Percentiles rank a stretch among this genome's conserved stretches.
Evolutionary conservation across 2,113 vertebrate species (phyloP).

Genomic region (Mustelus asterias): DNA sequence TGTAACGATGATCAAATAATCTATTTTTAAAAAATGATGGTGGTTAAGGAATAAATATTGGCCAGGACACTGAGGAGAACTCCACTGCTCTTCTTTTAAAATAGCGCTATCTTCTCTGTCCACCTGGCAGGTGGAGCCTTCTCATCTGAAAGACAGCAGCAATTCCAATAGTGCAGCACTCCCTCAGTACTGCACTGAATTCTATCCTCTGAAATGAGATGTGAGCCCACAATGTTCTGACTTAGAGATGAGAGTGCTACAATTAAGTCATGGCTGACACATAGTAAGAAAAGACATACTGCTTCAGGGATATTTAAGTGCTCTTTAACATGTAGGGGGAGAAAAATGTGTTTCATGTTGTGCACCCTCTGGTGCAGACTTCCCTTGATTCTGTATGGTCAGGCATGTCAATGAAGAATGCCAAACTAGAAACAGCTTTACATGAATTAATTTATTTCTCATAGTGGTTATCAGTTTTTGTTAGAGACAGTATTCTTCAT

Average conservation of each 20-base stretch:
- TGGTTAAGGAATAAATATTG: not conserved
- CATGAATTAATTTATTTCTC: no score
- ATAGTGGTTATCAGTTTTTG: not conserved
- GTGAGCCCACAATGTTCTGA: not conserved
- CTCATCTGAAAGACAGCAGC: not conserved
- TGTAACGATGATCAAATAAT: not conserved
- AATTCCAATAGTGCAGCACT: not conserved
- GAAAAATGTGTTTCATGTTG: no score
- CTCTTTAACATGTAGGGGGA: not conserved
- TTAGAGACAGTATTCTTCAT: not conserved
- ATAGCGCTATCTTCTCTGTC: not conserved
- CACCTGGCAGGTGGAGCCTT: not conserved
- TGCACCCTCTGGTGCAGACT: no score
- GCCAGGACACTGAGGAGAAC: not conserved
- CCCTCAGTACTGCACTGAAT: no score
- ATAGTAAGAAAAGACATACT: not conserved
- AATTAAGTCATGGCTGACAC: not conserved
- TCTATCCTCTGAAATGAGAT: no score
- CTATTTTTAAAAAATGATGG: not conserved
- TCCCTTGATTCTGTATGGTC: no score
- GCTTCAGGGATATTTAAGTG: not conserved
- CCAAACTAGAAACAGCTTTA: no score
- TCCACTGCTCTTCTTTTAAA: not conserved
- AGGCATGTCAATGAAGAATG: no score
- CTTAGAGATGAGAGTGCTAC: not conserved